These are phyloP conservation scores for Helarctos malayanus DNA, from an alignment of 2,797 vertebrate species.

Conservation along the genomic window DNA sequence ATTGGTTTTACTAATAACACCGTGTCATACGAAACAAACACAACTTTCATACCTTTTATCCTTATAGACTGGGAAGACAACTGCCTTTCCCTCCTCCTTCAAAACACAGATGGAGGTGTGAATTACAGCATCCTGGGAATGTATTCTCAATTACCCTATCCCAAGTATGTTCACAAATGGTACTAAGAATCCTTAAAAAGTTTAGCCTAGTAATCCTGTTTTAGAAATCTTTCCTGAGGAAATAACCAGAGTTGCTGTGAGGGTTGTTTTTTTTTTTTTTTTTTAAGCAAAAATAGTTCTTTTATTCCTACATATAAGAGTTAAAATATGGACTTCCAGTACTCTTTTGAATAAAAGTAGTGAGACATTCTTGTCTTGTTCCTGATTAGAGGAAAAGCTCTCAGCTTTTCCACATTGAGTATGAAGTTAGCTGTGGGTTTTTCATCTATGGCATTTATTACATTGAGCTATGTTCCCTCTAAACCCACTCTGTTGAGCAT, in stretches of 20 bases:
- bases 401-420: neutral
- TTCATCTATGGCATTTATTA: neutral
- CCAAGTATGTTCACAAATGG: neutral
- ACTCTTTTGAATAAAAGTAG: neutral
- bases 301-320: slow-evolving; percentile 2
- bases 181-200: neutral
- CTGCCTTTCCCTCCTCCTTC: neutral
- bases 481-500: neutral
- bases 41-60: neutral
- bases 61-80: neutral
- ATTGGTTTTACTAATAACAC: neutral
- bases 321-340: slow-evolving; percentile 33
- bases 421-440: neutral
- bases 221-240: slow-evolving; percentile 13
- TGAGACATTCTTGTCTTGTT: neutral
- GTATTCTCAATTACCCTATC: neutral
- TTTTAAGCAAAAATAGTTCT: neutral
- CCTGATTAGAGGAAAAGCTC: neutral
- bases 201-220: neutral
- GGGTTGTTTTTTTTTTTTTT: neutral
- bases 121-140: neutral
- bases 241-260: slow-evolving; percentile 7
- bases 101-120: neutral
- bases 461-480: neutral
- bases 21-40: neutral